Conservation (phyloP, 2,888 invertebrate genomes). For the Pollenia griseotomentosa region DNA sequence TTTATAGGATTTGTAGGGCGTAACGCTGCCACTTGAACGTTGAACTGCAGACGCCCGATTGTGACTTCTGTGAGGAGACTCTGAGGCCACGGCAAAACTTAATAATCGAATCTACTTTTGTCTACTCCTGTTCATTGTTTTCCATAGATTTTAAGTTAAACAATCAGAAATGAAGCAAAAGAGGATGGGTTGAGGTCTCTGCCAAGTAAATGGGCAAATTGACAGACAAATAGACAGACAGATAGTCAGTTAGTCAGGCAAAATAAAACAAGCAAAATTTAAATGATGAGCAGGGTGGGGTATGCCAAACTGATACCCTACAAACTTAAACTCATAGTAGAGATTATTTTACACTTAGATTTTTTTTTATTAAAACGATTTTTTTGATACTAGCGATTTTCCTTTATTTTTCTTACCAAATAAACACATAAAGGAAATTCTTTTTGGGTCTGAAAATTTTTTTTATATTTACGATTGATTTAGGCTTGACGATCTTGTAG, state of each 20-base stretch:
- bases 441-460: too few species aligned
- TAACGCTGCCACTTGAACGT: slow-evolving; percentile 83
- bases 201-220: slow-evolving; percentile 58
- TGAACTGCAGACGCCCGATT: slow-evolving; percentile 83
- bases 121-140: slow-evolving; percentile 73
- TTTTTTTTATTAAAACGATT: too few species aligned
- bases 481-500: too few species aligned
- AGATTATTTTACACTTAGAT: too few species aligned
- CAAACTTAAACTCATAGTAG: neutral
- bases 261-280: slow-evolving; percentile 29
- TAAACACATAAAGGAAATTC: too few species aligned
- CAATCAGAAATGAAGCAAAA: slow-evolving; percentile 65
- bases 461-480: too few species aligned
- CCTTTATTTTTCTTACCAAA: too few species aligned
- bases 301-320: slow-evolving; percentile 8
- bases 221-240: slow-evolving; percentile 7
- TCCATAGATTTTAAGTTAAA: slow-evolving; percentile 38
- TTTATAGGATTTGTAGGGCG: slow-evolving; percentile 80
- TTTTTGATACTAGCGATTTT: too few species aligned
- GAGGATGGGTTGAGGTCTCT: slow-evolving; percentile 72
- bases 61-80: slow-evolving; percentile 81
- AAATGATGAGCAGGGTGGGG: neutral
- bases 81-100: slow-evolving; percentile 71
- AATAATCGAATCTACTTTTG: slow-evolving; percentile 76
- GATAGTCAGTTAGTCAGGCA: slow-evolving; percentile 14